These are phyloP conservation scores for Glaucopsyche alexis DNA, from an alignment of 2,888 invertebrate genomes.

Conservation along the genomic window DNA sequence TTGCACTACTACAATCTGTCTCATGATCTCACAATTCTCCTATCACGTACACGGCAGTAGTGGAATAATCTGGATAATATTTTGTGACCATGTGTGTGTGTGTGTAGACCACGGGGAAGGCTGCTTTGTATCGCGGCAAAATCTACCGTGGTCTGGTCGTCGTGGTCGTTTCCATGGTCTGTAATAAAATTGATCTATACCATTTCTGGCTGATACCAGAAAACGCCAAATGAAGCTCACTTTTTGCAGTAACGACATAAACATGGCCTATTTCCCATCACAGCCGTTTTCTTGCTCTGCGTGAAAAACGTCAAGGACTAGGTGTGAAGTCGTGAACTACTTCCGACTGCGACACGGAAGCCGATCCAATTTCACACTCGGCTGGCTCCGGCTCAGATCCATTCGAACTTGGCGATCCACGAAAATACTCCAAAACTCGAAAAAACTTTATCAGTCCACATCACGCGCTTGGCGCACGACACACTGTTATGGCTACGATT, in stretches of 20 bases:
- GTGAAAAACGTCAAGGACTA: slow-evolving; percentile 22
- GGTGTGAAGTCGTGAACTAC: neutral
- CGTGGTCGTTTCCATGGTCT: too few species aligned
- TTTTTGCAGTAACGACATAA: neutral
- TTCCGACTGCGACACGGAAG: slow-evolving; percentile 11
- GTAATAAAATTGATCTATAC: too few species aligned
- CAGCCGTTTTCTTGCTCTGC: neutral
- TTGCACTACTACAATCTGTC: too few species aligned
- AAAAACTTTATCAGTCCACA: neutral
- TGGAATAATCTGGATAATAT: too few species aligned
- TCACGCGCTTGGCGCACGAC: slow-evolving; percentile 1
- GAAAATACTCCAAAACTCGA: neutral
- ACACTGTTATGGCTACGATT: neutral
- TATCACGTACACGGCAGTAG: too few species aligned
- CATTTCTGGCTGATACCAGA: neutral
- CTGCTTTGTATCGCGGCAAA: too few species aligned
- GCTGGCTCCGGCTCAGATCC: neutral
- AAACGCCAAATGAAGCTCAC: too few species aligned
- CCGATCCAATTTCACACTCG: slow-evolving; percentile 15
- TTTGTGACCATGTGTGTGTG: too few species aligned
- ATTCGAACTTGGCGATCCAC: neutral
- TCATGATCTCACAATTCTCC: too few species aligned
- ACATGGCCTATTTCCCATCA: neutral
- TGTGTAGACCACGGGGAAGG: too few species aligned
- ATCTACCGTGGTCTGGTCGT: too few species aligned